Conservation (phyloP, 2,888 invertebrate genomes). For the Parnassius orleans region DNA sequence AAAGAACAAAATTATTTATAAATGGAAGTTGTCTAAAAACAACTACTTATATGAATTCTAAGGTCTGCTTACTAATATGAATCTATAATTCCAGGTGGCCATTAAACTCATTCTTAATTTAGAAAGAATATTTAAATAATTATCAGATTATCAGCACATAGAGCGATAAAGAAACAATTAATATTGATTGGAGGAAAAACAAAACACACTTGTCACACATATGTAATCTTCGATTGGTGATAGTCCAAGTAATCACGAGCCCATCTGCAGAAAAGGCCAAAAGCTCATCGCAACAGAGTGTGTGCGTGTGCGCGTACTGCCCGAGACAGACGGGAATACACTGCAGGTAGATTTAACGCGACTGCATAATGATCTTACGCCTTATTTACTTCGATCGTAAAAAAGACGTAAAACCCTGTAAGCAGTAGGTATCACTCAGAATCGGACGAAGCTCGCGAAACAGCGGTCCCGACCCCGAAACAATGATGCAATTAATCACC, state of each 20-base stretch:
- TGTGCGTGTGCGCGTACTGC: conserved; percentile 54
- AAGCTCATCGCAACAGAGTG: conserved; percentile 2
- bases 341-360: conserved; percentile 56
- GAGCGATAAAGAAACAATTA: no score
- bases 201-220: conserved; percentile 54
- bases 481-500: conserved; percentile 72
- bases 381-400: conserved; percentile 58
- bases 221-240: conserved; percentile 32
- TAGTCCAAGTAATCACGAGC: conserved; percentile 5
- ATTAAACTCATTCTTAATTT: no score
- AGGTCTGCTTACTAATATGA: no score
- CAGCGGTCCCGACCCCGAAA: conserved; percentile 41
- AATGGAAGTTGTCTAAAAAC: no score
- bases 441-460: conserved; percentile 29
- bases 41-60: no score
- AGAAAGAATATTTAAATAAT: no score
- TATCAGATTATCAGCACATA: no score
- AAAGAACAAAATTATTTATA: no score
- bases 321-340: conserved; percentile 48
- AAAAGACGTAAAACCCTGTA: conserved; percentile 54
- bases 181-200: not conserved
- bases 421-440: conserved; percentile 42
- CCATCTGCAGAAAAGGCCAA: conserved; percentile 7
- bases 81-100: no score
- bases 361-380: conserved; percentile 64